phyloP scores from a whole-genome alignment of 1,140 invertebrate genomes.

The Drosophila sp. region DNA sequence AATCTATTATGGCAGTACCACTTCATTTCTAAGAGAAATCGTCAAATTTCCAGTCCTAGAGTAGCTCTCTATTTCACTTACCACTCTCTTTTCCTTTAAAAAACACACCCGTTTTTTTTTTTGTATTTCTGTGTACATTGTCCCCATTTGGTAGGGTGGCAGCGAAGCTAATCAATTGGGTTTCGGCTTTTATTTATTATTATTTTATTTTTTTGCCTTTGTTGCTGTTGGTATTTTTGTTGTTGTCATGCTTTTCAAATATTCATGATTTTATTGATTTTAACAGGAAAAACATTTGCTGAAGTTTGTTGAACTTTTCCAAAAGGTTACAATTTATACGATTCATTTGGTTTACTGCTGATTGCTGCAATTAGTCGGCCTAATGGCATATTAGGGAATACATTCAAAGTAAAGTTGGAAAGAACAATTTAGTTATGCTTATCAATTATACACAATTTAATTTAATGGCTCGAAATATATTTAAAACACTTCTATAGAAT shows the following conservation, averaged over 20 bases:
- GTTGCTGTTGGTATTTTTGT: constrained; percentile 27
- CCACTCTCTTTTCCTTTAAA: not conserved
- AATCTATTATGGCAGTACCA: no score
- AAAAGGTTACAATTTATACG: not conserved
- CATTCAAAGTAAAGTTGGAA: not conserved
- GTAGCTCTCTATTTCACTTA: constrained; percentile 1
- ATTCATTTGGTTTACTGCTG: not conserved
- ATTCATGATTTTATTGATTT: constrained; percentile 77
- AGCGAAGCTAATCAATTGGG: constrained; percentile 68
- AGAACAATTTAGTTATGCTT: not conserved
- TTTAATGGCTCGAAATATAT: constrained; percentile 1
- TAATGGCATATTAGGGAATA: not conserved
- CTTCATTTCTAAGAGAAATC: no score
- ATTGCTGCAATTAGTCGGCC: not conserved
- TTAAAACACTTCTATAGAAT: no score
- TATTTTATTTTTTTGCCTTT: constrained; percentile 25
- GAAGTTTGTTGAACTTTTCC: constrained; percentile 64
- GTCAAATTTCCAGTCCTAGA: not conserved
- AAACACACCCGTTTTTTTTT: not conserved
- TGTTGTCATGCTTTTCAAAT: constrained; percentile 55
- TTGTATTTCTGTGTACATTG: constrained; percentile 26
- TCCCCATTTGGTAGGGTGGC: constrained; percentile 26
- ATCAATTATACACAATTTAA: constrained; percentile 14
- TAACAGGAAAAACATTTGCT: constrained; percentile 44
- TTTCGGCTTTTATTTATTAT: constrained; percentile 55